phyloP scores from a whole-genome alignment of 1,140 invertebrate genomes.

The Conus ventricosus region DNA sequence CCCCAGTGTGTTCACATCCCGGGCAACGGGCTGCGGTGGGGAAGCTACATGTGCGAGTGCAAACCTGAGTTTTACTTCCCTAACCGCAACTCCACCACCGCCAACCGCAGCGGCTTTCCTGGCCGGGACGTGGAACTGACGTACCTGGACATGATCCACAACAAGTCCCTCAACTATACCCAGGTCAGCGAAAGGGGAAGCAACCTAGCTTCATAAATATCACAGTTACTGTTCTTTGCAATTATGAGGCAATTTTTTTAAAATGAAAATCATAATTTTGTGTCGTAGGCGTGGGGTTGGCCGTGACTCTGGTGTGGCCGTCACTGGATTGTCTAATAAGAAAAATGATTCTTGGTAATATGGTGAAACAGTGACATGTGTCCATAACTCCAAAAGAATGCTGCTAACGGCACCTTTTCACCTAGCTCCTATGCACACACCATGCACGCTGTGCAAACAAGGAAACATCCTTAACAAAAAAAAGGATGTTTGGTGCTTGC shows the following conservation, averaged over 20 bases:
- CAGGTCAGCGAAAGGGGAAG: not conserved
- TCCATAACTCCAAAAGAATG: too few species aligned
- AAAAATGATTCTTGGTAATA: too few species aligned
- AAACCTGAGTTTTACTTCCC: slow-evolving; percentile 63
- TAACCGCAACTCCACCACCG: slow-evolving; percentile 13
- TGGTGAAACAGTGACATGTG: too few species aligned
- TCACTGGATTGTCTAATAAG: too few species aligned
- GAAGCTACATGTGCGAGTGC: slow-evolving; percentile 69
- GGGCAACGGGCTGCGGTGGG: slow-evolving; percentile 56
- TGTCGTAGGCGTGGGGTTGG: too few species aligned
- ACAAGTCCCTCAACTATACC: slow-evolving; percentile 46
- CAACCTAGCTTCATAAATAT: not conserved
- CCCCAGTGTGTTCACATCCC: slow-evolving; percentile 65
- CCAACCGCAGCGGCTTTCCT: slow-evolving; percentile 58
- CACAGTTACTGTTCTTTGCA: not conserved
- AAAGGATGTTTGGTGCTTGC: too few species aligned
- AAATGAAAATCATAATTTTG: not conserved
- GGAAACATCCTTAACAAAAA: too few species aligned
- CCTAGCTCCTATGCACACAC: too few species aligned
- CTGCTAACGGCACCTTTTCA: too few species aligned
- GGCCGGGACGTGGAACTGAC: slow-evolving; percentile 66
- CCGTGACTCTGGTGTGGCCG: too few species aligned
- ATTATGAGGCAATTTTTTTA: not conserved
- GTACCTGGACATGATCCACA: slow-evolving; percentile 53
- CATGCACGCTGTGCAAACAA: too few species aligned